Evolutionary conservation across 2,113 vertebrate genomes (phyloP).

Genomic region (Choloepus hoffmanni): DNA sequence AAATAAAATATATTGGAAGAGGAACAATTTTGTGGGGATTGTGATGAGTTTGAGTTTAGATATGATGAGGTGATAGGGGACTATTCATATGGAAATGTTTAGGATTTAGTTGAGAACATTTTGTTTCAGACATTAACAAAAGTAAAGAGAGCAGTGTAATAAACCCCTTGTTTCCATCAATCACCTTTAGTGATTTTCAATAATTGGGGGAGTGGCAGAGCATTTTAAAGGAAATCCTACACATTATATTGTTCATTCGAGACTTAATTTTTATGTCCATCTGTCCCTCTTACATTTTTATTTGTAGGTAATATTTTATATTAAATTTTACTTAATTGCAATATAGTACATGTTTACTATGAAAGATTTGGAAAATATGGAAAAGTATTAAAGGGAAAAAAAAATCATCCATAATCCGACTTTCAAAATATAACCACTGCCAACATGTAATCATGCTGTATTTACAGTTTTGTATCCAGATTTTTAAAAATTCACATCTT

Average conservation of each 20-base stretch:
- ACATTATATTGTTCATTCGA: background rate
- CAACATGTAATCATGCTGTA: background rate
- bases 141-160: background rate
- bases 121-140: background rate
- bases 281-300: background rate
- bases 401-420: background rate
- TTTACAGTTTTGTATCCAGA: background rate
- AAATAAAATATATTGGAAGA: background rate
- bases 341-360: background rate
- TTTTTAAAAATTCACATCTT: background rate
- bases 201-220: background rate
- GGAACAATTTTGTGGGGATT: slow-evolving; percentile 28
- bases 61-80: background rate
- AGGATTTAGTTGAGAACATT: background rate
- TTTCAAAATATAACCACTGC: background rate
- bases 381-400: background rate
- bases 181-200: too few species aligned
- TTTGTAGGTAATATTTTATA: background rate
- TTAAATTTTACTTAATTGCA: background rate
- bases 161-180: background rate
- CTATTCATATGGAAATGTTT: background rate
- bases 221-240: background rate
- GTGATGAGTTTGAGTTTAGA: background rate
- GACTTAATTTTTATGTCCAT: background rate
- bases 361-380: background rate